Evolutionary conservation across 2,888 invertebrate genomes (phyloP), one percentile per base, ranked within the genome.

Genomic region (Hydrotaea cyrtoneurina): DNA sequence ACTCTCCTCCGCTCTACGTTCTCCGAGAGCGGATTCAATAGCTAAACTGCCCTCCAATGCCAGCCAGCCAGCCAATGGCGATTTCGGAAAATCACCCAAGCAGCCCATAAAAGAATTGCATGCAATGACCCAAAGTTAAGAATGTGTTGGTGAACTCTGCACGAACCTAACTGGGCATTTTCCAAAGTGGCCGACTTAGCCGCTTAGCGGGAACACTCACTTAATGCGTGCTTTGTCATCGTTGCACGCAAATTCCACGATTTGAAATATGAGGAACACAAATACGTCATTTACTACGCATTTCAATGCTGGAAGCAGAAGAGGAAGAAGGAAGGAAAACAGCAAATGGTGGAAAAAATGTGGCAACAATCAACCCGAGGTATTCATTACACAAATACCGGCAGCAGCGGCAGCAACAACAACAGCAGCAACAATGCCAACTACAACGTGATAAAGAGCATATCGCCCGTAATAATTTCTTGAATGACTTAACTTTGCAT

Each of bases 401-500:
- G 39, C 39, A 39, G 13, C 11, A 46, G n/a, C 39, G 53, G 26
- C 26, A 53, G 17, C n/a, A 8, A 13, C 7, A 39, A 36, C 36
- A 43, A 21, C 36, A 69, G 23, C 23, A 50, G 17, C 15, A 5
- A n/a, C 5, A 53, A 53, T 11, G n/a, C 19, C 31, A 50, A 76
- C n/a, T 21, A 71, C 13, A 59, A 71, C 36, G 50, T 17, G 23
- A 57, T 19, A 64, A 64, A 75, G 53, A 64, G 46, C 64, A 71
- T 71, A 57, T 71, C 15, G 59, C n/a, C 73, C 46, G 50, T 23
- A 13, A 62, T 78, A 72, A 72, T 78, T 72, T 78, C 64, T 72
- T 72, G 62, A 78, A 78, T 72, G 72, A 78, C 62, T 64, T 78
- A 21, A 72, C 72, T 72, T 72, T 78, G 78, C 62, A 78, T 72